A percentile compares a stretch with the other conserved stretches of the same genome.
phyloP scores from a whole-genome alignment of 64 coral and sea anemone species.

The Cladopsammia gracilis region DNA sequence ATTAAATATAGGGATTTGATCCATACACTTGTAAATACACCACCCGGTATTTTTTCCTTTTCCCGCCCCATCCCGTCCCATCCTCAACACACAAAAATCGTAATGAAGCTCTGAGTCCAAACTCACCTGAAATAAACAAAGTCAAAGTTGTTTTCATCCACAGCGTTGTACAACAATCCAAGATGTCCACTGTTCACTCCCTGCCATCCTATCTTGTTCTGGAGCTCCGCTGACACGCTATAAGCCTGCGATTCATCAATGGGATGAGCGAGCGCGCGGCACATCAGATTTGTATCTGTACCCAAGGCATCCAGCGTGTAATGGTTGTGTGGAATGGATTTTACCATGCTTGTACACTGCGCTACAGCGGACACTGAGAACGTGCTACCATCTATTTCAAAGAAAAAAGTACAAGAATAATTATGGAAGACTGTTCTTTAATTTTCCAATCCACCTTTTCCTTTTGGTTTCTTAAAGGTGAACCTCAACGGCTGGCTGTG shows the following conservation, averaged over 20 bases:
- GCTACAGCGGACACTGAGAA: background rate
- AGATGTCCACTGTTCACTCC: slow-evolving; percentile 62
- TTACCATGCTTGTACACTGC: background rate
- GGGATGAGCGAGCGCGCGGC: slow-evolving; percentile 14
- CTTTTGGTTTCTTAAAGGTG: no score
- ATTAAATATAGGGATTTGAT: no score
- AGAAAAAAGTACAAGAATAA: background rate
- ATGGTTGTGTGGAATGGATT: background rate
- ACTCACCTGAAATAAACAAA: slow-evolving; percentile 90
- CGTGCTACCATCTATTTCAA: background rate
- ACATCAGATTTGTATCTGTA: slow-evolving; percentile 14
- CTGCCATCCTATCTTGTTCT: slow-evolving; percentile 60
- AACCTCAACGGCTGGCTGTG: no score
- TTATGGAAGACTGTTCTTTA: background rate
- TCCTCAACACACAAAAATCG: background rate
- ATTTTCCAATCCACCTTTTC: background rate
- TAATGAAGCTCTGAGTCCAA: background rate
- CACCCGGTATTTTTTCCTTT: no score
- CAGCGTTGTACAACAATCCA: slow-evolving; percentile 78
- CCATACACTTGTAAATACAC: no score
- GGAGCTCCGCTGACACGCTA: slow-evolving; percentile 60
- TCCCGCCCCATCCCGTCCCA: background rate
- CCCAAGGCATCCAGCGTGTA: slow-evolving; percentile 55
- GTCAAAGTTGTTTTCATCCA: slow-evolving; percentile 85
- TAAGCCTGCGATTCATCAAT: slow-evolving; percentile 30